Evolutionary conservation across 1,140 invertebrate species (phyloP).

Genomic region (Drepana arcuata): DNA sequence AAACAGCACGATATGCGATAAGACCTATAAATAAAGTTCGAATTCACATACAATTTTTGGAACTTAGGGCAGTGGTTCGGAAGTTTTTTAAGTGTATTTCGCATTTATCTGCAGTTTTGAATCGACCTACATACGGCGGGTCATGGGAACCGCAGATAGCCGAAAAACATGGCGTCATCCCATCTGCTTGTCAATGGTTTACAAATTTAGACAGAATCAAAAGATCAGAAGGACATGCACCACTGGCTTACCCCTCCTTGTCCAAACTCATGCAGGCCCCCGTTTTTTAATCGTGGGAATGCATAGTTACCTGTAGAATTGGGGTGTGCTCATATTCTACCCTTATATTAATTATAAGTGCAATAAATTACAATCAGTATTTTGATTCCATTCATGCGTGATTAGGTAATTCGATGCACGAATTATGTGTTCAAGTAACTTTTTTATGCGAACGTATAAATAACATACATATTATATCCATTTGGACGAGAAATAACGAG

Average conservation of each 20-base stretch:
- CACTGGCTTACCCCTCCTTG: constrained; percentile 30
- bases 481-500: too few species aligned
- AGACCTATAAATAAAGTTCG: too few species aligned
- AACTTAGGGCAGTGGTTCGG: too few species aligned
- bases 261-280: constrained; percentile 36
- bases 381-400: constrained; percentile 35
- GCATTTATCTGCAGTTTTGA: too few species aligned
- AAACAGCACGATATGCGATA: too few species aligned
- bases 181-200: constrained; percentile 26
- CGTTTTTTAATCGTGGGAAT: constrained; percentile 46
- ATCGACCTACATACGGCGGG: constrained; percentile 3
- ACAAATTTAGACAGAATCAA: constrained; percentile 32
- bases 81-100: too few species aligned
- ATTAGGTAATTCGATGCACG: constrained; percentile 28
- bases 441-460: too few species aligned
- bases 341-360: constrained; percentile 40
- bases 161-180: constrained; percentile 26
- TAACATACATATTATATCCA: too few species aligned
- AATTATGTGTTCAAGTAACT: too few species aligned
- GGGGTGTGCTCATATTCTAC: constrained; percentile 19
- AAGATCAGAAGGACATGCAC: constrained; percentile 30
- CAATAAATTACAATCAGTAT: constrained; percentile 56
- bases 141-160: constrained; percentile 29
- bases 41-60: too few species aligned
- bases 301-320: constrained; percentile 34